phyloP scores from a whole-genome alignment of 2,113 vertebrate genomes.

The Tringa solitaria region DNA sequence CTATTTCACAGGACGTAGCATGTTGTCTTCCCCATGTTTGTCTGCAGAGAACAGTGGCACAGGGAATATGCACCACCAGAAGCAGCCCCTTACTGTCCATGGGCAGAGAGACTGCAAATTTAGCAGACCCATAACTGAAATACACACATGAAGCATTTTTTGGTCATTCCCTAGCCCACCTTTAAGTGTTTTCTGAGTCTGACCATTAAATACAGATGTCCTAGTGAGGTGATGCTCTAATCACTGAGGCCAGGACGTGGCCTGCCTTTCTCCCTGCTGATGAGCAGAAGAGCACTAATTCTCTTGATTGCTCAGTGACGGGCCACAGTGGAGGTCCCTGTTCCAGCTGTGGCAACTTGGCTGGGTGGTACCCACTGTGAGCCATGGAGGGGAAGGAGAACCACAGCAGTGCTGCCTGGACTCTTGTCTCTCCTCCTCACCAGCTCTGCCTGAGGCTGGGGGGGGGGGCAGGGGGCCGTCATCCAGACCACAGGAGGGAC shows the following conservation, averaged over 20 bases:
- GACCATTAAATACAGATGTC: not conserved
- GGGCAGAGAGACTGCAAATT: not conserved
- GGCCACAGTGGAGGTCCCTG: not conserved
- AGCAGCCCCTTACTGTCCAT: not conserved
- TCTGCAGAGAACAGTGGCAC: not conserved
- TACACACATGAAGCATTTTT: not conserved
- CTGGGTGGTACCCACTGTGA: rapidly evolving
- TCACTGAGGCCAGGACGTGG: not conserved
- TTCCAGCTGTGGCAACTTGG: not conserved
- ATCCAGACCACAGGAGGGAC: not conserved
- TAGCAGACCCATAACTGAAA: not conserved
- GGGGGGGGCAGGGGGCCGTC: no score
- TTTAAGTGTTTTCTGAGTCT: not conserved
- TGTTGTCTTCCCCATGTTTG: not conserved
- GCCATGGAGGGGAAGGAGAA: not conserved
- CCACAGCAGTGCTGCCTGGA: not conserved
- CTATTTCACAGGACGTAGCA: not conserved
- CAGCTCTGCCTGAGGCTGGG: no score
- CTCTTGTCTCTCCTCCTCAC: not conserved
- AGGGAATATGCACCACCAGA: no score
- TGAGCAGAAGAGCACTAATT: not conserved
- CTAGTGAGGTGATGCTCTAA: not conserved
- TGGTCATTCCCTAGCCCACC: not conserved
- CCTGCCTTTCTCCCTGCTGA: not conserved
- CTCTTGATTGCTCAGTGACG: no score